Percentiles rank a stretch among this genome's conserved stretches.
These are phyloP conservation scores for Myiagra hebetior DNA, from an alignment of 2,113 vertebrate species.

Conservation along the genomic window DNA sequence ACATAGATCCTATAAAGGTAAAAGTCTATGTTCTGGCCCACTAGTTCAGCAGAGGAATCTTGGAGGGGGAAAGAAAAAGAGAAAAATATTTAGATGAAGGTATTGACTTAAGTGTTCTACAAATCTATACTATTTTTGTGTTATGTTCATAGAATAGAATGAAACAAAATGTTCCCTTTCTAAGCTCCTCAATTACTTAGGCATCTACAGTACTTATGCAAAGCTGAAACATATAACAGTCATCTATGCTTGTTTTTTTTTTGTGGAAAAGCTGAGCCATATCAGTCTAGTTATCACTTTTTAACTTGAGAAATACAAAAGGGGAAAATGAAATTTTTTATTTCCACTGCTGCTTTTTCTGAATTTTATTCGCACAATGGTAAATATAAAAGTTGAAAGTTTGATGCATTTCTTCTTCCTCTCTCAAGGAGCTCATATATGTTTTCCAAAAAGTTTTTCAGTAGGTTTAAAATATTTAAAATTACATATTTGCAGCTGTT, in stretches of 20 bases:
- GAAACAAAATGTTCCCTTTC: background rate
- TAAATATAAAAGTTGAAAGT: background rate
- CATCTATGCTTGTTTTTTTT: background rate
- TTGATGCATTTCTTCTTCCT: background rate
- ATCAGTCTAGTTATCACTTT: background rate
- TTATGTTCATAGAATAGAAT: background rate
- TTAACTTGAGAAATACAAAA: background rate
- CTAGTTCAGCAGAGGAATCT: constrained; percentile 56
- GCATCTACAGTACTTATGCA: background rate
- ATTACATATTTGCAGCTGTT: background rate
- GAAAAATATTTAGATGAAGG: background rate
- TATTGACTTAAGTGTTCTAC: background rate
- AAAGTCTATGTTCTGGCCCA: constrained; percentile 41
- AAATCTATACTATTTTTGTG: background rate
- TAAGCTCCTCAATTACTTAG: background rate
- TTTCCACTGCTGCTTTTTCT: background rate
- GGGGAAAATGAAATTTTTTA: background rate
- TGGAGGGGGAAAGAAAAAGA: fast-evolving
- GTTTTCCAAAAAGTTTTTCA: background rate
- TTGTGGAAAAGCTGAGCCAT: background rate
- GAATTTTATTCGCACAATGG: background rate
- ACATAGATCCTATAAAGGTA: constrained; percentile 26
- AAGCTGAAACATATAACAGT: background rate
- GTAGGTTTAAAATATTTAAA: background rate
- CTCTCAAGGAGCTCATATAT: background rate